phyloP scores from a whole-genome alignment of 2,797 vertebrate species.

The Holocentrus rufus region DNA sequence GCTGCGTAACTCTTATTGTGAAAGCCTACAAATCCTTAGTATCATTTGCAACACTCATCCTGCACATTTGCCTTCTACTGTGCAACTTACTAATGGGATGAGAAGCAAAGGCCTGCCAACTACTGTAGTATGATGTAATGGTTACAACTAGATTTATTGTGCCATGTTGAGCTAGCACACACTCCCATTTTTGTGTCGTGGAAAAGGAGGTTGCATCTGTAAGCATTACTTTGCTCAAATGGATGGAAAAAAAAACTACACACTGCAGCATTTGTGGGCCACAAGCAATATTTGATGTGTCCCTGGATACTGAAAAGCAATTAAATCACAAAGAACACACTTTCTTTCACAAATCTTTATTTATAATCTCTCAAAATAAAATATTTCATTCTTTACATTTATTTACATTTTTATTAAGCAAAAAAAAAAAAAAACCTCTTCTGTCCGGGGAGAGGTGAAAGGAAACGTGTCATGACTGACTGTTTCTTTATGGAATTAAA shows the following conservation, averaged over 20 bases:
- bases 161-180: neutral
- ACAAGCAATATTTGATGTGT: neutral
- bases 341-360: neutral
- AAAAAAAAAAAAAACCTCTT: slow-evolving; percentile 15
- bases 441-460: neutral
- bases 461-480: neutral
- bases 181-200: slow-evolving; percentile 2
- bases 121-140: neutral
- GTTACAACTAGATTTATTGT: neutral
- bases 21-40: neutral
- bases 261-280: neutral
- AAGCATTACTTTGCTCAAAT: neutral
- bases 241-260: neutral
- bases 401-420: slow-evolving; percentile 48
- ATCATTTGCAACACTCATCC: neutral
- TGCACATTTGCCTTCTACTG: neutral
- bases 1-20: neutral
- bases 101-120: neutral
- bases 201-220: neutral
- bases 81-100: neutral
- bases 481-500: slow-evolving; percentile 43
- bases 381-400: slow-evolving; percentile 48
- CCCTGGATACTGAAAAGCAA: slow-evolving; percentile 16
- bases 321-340: neutral
- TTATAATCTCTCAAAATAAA: slow-evolving; percentile 15